Evolutionary conservation across 1,140 invertebrate genomes (phyloP).

Genomic region (Cotesia typhae): DNA sequence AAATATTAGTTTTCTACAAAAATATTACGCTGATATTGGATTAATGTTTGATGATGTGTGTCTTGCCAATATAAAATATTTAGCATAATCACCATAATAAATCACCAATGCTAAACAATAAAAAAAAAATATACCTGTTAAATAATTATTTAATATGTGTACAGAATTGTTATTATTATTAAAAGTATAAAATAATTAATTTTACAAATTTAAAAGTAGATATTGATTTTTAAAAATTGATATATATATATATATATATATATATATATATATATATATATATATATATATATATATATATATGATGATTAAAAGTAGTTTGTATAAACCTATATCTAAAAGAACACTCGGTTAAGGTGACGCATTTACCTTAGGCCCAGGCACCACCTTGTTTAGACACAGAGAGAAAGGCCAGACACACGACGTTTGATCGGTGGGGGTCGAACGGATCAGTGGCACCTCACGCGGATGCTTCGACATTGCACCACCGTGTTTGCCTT

Average conservation of each 20-base stretch:
- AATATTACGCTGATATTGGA: conserved; percentile 30
- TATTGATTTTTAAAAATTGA: too few species aligned
- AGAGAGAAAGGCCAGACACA: conserved; percentile 66
- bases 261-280: background rate
- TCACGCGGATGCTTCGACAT: conserved; percentile 40
- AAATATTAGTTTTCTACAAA: conserved; percentile 33
- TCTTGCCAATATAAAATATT: too few species aligned
- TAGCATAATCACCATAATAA: too few species aligned
- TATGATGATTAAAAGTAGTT: conserved; percentile 44
- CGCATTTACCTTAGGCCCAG: conserved; percentile 67
- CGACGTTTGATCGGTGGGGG: conserved; percentile 61
- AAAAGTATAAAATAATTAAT: background rate
- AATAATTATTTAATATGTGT: too few species aligned
- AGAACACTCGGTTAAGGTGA: conserved; percentile 68
- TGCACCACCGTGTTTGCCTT: conserved; percentile 54
- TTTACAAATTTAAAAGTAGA: too few species aligned
- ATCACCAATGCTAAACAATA: too few species aligned
- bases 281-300: background rate
- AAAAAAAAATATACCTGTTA: too few species aligned
- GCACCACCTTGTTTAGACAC: conserved; percentile 66
- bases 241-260: too few species aligned
- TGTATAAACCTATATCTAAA: conserved; percentile 60
- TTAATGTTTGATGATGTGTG: background rate
- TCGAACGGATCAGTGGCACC: conserved; percentile 57
- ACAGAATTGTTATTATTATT: background rate